These are phyloP conservation scores for Coturnix japonica DNA, from an alignment of 2,113 vertebrate genomes.

Conservation along the genomic window DNA sequence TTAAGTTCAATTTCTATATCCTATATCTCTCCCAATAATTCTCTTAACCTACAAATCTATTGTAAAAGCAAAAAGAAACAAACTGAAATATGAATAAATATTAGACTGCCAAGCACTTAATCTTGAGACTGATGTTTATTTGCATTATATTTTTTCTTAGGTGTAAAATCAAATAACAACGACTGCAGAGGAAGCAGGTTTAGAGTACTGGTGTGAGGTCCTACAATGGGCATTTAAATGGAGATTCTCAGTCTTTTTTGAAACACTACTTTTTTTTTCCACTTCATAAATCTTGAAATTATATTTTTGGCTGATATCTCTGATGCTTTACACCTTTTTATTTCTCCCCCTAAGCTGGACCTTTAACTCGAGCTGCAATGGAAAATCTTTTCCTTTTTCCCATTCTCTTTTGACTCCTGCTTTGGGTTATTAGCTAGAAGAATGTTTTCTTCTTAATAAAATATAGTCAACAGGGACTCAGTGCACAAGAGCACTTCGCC, in stretches of 20 bases:
- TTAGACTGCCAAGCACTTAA: neutral
- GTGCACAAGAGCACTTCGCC: neutral
- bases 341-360: neutral
- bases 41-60: neutral
- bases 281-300: neutral
- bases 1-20: neutral
- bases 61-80: neutral
- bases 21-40: neutral
- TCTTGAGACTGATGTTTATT: neutral
- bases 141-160: neutral
- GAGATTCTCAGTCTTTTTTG: neutral
- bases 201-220: neutral
- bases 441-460: neutral
- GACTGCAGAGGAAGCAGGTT: neutral
- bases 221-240: neutral
- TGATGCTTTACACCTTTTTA: neutral
- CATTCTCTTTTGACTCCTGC: neutral
- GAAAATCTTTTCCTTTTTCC: neutral
- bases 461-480: neutral
- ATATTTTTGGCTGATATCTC: neutral
- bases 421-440: neutral
- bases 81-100: neutral
- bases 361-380: neutral
- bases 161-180: neutral
- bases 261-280: neutral